Evolutionary conservation across 2,797 vertebrate species (phyloP), one percentile per base, ranked within the genome.

Genomic region (Echiichthys vipera): DNA sequence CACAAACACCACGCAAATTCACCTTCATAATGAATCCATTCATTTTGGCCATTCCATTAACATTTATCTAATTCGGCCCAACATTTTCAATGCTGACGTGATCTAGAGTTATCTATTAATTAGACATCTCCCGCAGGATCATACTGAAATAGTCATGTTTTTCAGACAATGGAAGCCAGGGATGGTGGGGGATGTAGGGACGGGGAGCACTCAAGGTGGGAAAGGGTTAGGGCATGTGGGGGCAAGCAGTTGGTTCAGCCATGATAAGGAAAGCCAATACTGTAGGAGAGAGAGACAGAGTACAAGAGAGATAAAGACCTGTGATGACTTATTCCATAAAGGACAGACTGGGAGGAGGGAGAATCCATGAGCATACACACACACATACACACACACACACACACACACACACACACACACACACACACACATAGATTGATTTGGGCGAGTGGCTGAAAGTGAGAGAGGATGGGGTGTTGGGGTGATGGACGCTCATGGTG

Each of bases 291-390:
- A 70, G 70, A 73, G 46, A 53, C 56, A 65, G 72, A 58, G 66
- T 56, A 67, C 46, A 71, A 77, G 50, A 50, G 77, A 92, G 90
- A 93, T 90, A 92, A 92, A 92, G 88, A 83, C 80, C 68, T 74
- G 59, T 79, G 92, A 93, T 93, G 88, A 83, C 85, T 92, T 93
- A 80, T 85, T 91, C 78, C 63, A 81, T 80, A 91, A 84, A 89
- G 66, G 32, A 75, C 42, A 65, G 69, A 27, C 32, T 30, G 64
- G 40, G 34, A 67, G 71, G 39, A 42, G 42, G 72, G 54, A 73
- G 57, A 68, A 78, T 64, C 73, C 55, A 55, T 66, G 76, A 61
- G 65, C 61, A 65, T 39, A 77, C 57, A 71, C 63, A 61, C n/a
- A n/a, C n/a, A n/a, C n/a, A n/a, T n/a, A n/a, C n/a, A n/a, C n/a